Percentiles rank a stretch among this genome's conserved stretches.
Conservation (phyloP, 2,797 vertebrate species). For the Semotilus atromaculatus region DNA sequence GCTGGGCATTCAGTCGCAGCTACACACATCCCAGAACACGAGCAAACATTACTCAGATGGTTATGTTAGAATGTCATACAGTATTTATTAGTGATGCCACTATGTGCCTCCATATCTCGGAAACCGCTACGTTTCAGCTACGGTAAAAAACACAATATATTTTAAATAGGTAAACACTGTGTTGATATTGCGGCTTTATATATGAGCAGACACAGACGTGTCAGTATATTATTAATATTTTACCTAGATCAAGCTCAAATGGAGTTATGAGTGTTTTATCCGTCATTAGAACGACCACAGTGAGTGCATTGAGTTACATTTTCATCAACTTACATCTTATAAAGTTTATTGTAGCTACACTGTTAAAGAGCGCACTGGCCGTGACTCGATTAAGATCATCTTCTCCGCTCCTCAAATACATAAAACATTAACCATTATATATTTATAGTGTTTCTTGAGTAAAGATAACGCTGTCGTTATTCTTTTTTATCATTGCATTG, state of each 20-base stretch:
- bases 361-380: not conserved
- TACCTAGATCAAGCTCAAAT: not conserved
- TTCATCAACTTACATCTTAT: not conserved
- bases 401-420: not conserved
- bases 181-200: not conserved
- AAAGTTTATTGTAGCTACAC: not conserved
- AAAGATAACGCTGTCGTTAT: not conserved
- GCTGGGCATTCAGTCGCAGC: slow-evolving; percentile 88
- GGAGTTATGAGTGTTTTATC: no score
- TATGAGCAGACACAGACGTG: not conserved
- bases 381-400: not conserved
- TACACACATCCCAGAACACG: slow-evolving; percentile 63
- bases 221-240: not conserved
- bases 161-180: no score
- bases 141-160: not conserved
- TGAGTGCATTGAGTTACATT: no score
- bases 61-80: not conserved
- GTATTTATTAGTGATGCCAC: not conserved
- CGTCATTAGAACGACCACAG: no score
- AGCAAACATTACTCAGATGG: not conserved
- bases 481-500: not conserved
- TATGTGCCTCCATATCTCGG: not conserved
- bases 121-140: not conserved
- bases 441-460: not conserved
- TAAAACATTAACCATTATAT: not conserved